Conservation (phyloP, 2,888 invertebrate genomes). For the Leptopterna dolabrata region DNA sequence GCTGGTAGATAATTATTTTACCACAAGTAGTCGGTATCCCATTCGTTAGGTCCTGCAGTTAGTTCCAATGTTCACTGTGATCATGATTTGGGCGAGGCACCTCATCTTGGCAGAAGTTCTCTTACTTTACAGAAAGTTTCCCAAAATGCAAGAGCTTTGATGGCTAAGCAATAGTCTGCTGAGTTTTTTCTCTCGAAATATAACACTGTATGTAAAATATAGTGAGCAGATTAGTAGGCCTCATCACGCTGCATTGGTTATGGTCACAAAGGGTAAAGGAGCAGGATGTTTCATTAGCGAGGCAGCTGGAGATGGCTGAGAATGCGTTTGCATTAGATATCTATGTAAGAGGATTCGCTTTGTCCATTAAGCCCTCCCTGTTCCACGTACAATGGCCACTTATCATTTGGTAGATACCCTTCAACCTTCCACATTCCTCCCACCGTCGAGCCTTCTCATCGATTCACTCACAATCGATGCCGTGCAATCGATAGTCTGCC, state of each 20-base stretch:
- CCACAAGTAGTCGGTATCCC: too few species aligned
- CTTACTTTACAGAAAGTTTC: too few species aligned
- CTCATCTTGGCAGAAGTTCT: too few species aligned
- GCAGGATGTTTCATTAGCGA: conserved; percentile 51
- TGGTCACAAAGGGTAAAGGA: conserved; percentile 4
- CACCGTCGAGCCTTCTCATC: conserved; percentile 1
- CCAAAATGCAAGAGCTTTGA: too few species aligned
- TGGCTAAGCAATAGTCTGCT: too few species aligned
- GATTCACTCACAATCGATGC: conserved; percentile 20
- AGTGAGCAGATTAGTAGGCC: neutral
- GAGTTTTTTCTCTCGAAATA: too few species aligned
- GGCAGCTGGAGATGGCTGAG: conserved; percentile 38
- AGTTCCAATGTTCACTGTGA: too few species aligned
- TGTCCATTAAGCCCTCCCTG: conserved; percentile 53
- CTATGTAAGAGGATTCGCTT: conserved; percentile 55
- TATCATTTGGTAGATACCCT: conserved; percentile 51
- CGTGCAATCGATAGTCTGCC: conserved; percentile 1
- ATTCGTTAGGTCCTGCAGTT: too few species aligned
- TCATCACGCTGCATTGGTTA: neutral
- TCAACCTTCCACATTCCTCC: conserved; percentile 39
- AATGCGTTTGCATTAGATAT: conserved; percentile 54
- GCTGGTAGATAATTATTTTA: too few species aligned
- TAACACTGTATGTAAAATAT: too few species aligned
- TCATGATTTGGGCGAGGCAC: too few species aligned
- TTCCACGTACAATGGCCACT: conserved; percentile 54